Evolutionary conservation across 2,888 invertebrate species (phyloP).

Genomic region (Morinoia aosen): DNA sequence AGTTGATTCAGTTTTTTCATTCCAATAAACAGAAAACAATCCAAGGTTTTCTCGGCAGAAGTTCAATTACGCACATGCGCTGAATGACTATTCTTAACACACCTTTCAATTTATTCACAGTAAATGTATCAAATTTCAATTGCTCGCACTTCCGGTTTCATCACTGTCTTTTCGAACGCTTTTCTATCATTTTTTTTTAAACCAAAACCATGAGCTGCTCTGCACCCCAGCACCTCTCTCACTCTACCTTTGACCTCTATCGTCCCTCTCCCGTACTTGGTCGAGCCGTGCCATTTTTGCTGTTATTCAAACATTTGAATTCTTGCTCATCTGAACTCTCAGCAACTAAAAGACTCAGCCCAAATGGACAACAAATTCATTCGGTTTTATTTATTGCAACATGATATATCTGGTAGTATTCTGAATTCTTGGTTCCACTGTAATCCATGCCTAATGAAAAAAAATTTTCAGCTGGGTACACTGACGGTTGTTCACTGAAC

Average conservation of each 20-base stretch:
- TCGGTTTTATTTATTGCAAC: neutral
- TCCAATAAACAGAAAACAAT: too few species aligned
- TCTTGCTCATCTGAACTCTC: neutral
- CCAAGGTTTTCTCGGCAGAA: too few species aligned
- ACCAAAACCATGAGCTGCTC: neutral
- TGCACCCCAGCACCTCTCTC: neutral
- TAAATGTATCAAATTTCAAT: too few species aligned
- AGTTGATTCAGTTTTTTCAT: too few species aligned
- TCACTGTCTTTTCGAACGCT: neutral
- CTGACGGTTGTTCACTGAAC: slow-evolving; percentile 68
- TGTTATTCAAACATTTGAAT: neutral
- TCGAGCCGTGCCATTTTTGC: neutral
- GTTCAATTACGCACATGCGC: too few species aligned
- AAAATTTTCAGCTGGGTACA: slow-evolving; percentile 15
- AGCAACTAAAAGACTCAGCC: neutral
- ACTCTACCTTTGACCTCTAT: neutral
- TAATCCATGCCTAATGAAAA: neutral
- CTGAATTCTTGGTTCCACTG: neutral
- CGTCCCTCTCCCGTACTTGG: neutral
- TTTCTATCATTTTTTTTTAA: neutral
- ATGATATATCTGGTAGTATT: neutral
- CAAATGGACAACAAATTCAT: neutral
- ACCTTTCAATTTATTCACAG: too few species aligned
- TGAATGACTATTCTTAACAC: too few species aligned
- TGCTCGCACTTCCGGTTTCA: neutral